Evolutionary conservation across 2,888 invertebrate genomes (phyloP), one percentile per base, ranked within the genome.

Genomic region (Pristionchus fissidentatus): DNA sequence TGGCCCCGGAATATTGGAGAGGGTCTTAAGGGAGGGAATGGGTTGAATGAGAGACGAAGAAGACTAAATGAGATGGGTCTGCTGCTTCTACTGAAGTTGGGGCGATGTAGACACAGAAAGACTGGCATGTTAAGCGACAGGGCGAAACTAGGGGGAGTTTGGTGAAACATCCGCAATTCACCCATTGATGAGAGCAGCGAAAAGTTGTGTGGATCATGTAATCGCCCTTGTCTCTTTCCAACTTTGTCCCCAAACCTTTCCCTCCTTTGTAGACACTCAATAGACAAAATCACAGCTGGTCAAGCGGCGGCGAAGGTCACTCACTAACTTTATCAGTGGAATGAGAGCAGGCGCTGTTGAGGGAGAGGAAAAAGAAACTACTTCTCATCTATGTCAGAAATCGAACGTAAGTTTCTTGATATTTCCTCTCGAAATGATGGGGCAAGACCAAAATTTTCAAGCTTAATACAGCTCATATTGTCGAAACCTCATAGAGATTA

Each of bases 261-360:
- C 55, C 22, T n/a, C n/a, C 55, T 55, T 55, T 22, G 4, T 19
- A 19, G 13, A 8, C 32, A 60, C 57, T 29, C 57, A 60, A 5
- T 60, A 60, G 26, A 60, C 29, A 60, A 60, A 60, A 60, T 26
- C 57, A 26, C 62, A 62, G 35, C 32, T 62, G 57, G 62, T 62
- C 62, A 35, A n/a, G 3, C 13, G 35, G 35, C 32, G 55, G n/a
- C n/a, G n/a, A 62, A 35, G 62, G 62, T 62, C 62, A 35, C 29
- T 60, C 57, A 29, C 62, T 62, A 10, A 35, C n/a, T 62, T 62
- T 62, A 62, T 62, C 62, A 35, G 62, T 35, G 62, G 35, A 62
- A 62, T 62, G 62, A 3, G 35, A 62, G 10, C 62, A 62, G 62
- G 10, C 35, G 32, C 3, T 35, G 3, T 32, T 35, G 35, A 35